These are phyloP conservation scores for Mustelus asterias DNA, from an alignment of 2,113 vertebrate species.

Conservation along the genomic window DNA sequence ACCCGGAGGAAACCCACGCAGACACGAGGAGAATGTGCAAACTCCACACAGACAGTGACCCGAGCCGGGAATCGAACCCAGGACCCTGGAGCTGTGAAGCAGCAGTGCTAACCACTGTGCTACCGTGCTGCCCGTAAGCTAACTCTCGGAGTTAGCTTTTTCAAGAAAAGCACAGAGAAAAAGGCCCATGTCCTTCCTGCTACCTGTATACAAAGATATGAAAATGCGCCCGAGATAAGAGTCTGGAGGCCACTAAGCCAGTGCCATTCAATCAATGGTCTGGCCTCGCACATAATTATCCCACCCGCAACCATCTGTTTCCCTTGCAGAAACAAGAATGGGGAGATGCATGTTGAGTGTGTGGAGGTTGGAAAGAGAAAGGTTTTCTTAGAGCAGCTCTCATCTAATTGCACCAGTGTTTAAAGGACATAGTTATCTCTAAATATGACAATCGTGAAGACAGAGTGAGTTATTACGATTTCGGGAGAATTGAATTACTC, in stretches of 20 bases:
- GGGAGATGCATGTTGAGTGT: background rate
- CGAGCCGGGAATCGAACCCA: too few relatives aligned
- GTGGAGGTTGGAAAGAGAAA: background rate
- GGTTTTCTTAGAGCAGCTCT: background rate
- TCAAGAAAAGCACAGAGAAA: background rate
- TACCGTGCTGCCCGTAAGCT: too few relatives aligned
- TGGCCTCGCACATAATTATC: background rate
- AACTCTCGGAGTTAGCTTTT: background rate
- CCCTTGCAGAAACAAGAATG: background rate
- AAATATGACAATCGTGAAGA: background rate
- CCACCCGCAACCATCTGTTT: background rate
- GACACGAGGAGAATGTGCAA: too few relatives aligned
- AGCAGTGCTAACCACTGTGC: too few relatives aligned
- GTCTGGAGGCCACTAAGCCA: background rate
- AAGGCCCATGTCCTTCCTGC: background rate
- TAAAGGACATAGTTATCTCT: background rate
- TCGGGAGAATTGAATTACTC: background rate
- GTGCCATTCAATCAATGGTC: background rate
- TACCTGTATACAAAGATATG: background rate
- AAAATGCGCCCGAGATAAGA: background rate
- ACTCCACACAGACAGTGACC: too few relatives aligned
- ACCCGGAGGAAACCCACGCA: too few relatives aligned
- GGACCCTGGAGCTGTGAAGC: too few relatives aligned
- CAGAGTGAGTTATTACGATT: background rate
- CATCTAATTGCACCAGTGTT: background rate